These are phyloP conservation scores for Spheniscus mendiculus DNA, from an alignment of 2,113 vertebrate genomes.

Conservation along the genomic window DNA sequence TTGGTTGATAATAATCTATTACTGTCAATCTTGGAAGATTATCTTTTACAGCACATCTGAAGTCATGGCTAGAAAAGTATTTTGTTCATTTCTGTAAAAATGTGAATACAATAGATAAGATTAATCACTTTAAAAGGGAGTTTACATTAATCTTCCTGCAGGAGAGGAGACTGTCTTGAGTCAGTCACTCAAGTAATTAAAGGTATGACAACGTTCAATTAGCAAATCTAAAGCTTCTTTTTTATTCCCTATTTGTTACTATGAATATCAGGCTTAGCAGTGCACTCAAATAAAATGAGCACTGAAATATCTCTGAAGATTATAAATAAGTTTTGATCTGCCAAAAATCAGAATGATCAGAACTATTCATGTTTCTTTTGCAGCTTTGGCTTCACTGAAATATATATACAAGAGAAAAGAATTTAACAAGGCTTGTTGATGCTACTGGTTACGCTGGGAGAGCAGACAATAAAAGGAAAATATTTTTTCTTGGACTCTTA, in stretches of 20 bases:
- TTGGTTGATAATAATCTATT: neutral
- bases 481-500: neutral
- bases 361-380: neutral
- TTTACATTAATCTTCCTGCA: neutral
- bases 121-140: neutral
- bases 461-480: neutral
- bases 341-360: neutral
- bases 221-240: neutral
- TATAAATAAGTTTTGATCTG: neutral
- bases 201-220: neutral
- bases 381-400: neutral
- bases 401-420: neutral
- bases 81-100: neutral
- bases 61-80: neutral
- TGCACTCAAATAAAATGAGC: neutral
- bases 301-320: neutral
- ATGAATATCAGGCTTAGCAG: neutral
- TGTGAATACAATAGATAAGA: neutral
- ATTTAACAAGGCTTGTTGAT: neutral
- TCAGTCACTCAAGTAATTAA: neutral
- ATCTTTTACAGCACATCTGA: neutral
- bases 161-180: neutral
- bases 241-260: neutral
- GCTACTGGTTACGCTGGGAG: neutral
- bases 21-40: neutral